Base-by-base conservation (phyloP, 1,140 invertebrate genomes). In the Scylla paramamosain region DNA sequence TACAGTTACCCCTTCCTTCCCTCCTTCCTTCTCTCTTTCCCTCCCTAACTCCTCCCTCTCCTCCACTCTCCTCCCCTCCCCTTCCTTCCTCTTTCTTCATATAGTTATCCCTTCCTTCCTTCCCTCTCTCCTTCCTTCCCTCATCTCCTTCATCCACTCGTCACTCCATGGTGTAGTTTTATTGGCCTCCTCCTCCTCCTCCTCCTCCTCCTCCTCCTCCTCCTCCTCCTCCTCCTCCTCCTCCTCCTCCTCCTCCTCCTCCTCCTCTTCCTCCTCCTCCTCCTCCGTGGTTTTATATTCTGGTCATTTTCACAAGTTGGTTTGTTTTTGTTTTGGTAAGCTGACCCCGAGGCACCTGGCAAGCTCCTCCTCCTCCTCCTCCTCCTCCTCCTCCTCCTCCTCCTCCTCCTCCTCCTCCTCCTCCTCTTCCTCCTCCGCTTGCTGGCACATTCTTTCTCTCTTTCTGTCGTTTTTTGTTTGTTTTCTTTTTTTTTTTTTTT, bases 311-410 rank as follows among this genome's bases (percentile, higher is more conserved):
- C 25, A 77, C 67, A 77, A 77, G 12, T 77, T 77, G 67, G 67
- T n/a, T 77, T 77, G 67, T 77, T 77, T 77, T 77, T 77, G 67
- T 77, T 77, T 77, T 77, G 67, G 67, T 77, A 77, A 77, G 67
- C 20, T 77, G 67, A 77, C 67, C 25, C 25, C 67, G n/a, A 77
- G 67, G 67, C 67, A 77, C 67, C 67, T 77, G 67, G 67, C 67
- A 77, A n/a, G 4, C 67, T 77, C 67, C 67, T 77, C 67, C n/a
- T n/a, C 67, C 67, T 77, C 67, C 67, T 77, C 67, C 67, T 77
- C 67, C 67, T 77, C 67, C 67, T 77, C 67, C n/a, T 77, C 67
- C n/a, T 77, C n/a, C n/a, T 77, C 67, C 67, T 77, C 25, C 67
- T n/a, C 8, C 52, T 59, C 67, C n/a, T 77, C 25, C n/a, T 52